These are phyloP conservation scores for Hormaphis cornu DNA, from an alignment of 1,140 invertebrate genomes.

Conservation along the genomic window DNA sequence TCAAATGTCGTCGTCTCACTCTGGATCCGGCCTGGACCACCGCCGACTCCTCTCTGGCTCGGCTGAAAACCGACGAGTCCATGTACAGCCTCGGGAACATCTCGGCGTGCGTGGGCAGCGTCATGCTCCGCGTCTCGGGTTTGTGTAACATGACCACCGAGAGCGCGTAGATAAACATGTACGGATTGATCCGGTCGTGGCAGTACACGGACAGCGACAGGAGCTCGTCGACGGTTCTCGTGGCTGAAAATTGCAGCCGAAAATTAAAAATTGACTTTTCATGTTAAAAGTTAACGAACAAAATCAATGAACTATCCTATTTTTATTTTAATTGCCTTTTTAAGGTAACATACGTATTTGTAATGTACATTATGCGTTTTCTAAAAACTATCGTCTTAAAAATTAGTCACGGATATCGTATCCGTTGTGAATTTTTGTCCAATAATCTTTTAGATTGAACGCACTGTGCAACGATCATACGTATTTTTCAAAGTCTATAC, in stretches of 20 bases:
- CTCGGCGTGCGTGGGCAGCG: constrained; percentile 58
- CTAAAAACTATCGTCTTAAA: too few species aligned
- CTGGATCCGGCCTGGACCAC: constrained; percentile 54
- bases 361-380: not conserved
- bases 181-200: constrained; percentile 63
- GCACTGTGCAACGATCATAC: too few species aligned
- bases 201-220: constrained; percentile 59
- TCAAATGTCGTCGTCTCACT: too few species aligned
- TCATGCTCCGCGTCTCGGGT: constrained; percentile 59
- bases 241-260: constrained; percentile 44
- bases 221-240: constrained; percentile 60
- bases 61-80: constrained; percentile 57
- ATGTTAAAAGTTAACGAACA: too few species aligned
- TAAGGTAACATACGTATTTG: not conserved
- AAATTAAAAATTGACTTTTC: not conserved
- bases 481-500: not conserved
- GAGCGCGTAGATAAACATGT: constrained; percentile 65
- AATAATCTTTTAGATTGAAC: too few species aligned
- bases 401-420: too few species aligned
- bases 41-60: constrained; percentile 57
- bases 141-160: constrained; percentile 67
- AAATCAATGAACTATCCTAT: not conserved
- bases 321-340: not conserved
- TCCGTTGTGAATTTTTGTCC: too few species aligned
- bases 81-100: constrained; percentile 70